Evolutionary conservation across 2,888 invertebrate genomes (phyloP), one percentile per base, ranked within the genome.

Genomic region (Lampropteryx suffumata): DNA sequence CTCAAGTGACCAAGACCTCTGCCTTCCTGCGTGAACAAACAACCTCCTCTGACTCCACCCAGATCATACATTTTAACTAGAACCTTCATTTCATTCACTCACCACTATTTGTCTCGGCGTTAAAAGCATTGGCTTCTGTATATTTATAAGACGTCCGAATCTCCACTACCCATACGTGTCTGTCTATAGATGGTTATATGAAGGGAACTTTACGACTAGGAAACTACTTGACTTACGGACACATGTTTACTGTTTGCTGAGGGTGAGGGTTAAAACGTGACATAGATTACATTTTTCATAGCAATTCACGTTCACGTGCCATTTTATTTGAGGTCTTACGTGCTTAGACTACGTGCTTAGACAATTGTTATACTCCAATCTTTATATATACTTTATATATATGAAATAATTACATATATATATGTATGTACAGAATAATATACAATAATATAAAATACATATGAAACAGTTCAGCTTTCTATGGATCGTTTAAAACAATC

Each of bases 101-200:
- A 50, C 48, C 59, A 65, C 77, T 79, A 80, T 84, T 84, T 86
- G 85, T 86, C 84, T 83, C 73, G 47, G 50, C 73, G 76, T 79
- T 90, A 87, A 90, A 85, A 89, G 90, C 84, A 90, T 90, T 90
- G 88, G 75, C 89, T 89, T 55, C 69, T 90, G 82, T 89, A 86
- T 90, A 90, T 90, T 89, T 89, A 90, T 90, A 85, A 85, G 84
- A 49, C 45, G 27, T 32, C 30, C 17, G 14, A 10, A 10, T 7
- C 7, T 5, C 7, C 3, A 17, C 17, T 17, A 4, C 4, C 17
- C 4, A 17, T 17, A 17, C 4, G 17, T 17, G 17, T 17, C 17
- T 17, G 33, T 37, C 13, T 41, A 41, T 27, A 27, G 37, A 44
- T 42, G 35, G 32, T 42, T 39, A 27, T 28, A 27, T 28, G 35